These are phyloP conservation scores for Patagioenas fasciata DNA, from an alignment of 2,113 vertebrate genomes.

Conservation along the genomic window DNA sequence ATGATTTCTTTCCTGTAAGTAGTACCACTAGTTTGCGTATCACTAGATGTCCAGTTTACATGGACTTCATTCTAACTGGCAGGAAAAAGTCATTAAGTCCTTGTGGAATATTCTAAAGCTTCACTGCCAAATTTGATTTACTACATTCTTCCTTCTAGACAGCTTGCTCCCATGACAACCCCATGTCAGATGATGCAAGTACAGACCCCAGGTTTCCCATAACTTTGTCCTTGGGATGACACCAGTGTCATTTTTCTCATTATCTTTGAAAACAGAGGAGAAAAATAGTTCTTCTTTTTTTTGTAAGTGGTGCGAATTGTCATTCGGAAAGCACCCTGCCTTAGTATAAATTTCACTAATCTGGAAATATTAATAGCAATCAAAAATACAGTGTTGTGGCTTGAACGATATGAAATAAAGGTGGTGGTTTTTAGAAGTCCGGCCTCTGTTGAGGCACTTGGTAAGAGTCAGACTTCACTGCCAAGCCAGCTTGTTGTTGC, in stretches of 20 bases:
- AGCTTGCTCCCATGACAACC: neutral
- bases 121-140: neutral
- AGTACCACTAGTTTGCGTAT: neutral
- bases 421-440: neutral
- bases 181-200: neutral
- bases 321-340: conserved; percentile 31
- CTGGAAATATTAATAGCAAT: neutral
- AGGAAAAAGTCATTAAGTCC: neutral
- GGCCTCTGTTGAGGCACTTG: neutral
- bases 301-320: neutral
- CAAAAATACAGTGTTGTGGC: neutral
- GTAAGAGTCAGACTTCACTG: neutral
- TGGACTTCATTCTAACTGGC: neutral
- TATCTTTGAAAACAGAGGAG: neutral
- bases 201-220: neutral
- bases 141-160: neutral
- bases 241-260: conserved; percentile 34
- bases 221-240: neutral
- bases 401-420: neutral
- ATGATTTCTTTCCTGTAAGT: neutral
- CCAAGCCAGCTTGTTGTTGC: neutral
- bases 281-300: neutral
- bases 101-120: conserved; percentile 20
- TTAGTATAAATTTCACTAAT: neutral
- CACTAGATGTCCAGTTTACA: neutral